phyloP scores from a whole-genome alignment of 1,140 invertebrate genomes.

The Pseudobourletiella spinata region DNA sequence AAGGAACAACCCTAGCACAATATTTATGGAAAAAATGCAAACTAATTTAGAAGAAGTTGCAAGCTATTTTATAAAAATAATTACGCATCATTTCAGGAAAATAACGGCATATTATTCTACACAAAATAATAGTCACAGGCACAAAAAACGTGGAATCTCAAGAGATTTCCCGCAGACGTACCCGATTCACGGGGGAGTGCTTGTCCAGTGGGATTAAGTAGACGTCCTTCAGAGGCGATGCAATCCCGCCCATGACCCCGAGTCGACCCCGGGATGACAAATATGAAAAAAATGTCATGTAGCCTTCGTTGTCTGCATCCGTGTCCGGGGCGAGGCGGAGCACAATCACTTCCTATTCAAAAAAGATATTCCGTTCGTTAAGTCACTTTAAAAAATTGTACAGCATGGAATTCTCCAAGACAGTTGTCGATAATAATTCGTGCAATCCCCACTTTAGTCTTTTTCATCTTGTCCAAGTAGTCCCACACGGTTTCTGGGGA shows the following conservation, averaged over 20 bases:
- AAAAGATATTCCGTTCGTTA: constrained; percentile 14
- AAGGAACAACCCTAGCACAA: no score
- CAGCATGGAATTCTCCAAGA: not conserved
- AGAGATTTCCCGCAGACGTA: constrained; percentile 56
- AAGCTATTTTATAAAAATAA: constrained; percentile 78
- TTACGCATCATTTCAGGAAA: constrained; percentile 86
- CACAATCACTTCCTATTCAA: constrained; percentile 68
- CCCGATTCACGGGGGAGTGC: constrained; percentile 63
- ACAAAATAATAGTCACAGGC: not conserved
- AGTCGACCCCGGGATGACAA: constrained; percentile 66
- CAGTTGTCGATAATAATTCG: no score
- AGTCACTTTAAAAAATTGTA: not conserved
- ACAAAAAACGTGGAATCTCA: not conserved
- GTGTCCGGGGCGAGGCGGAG: constrained; percentile 67
- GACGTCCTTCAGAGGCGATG: constrained; percentile 80
- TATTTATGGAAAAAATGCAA: no score
- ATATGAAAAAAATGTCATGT: constrained; percentile 82
- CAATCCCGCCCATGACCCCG: constrained; percentile 55
- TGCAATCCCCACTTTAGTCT: constrained; percentile 65
- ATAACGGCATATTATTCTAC: not conserved
- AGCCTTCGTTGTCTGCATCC: constrained; percentile 73
- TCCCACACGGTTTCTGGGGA: constrained; percentile 85
- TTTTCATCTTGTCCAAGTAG: constrained; percentile 83
- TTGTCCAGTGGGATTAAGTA: constrained; percentile 81
- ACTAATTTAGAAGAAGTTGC: not conserved